Evolutionary conservation across 2,113 vertebrate species (phyloP).

Genomic region (Brienomyrus brachyistius): DNA sequence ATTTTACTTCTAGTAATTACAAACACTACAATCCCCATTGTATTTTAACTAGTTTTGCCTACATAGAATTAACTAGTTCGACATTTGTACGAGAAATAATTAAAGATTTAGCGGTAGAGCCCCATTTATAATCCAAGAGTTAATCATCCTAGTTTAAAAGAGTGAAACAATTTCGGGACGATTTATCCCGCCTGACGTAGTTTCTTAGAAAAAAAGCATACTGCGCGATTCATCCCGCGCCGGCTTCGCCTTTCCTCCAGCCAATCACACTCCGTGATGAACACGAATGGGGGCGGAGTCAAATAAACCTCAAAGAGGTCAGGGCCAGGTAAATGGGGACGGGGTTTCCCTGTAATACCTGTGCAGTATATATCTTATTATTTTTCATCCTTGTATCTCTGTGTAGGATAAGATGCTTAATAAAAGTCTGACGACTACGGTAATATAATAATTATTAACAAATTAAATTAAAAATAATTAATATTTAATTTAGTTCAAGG

Average conservation of each 20-base stretch:
- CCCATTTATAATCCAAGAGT: not conserved
- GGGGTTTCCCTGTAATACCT: not conserved
- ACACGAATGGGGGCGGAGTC: conserved; percentile 7
- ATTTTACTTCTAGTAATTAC: not conserved
- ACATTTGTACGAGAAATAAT: not conserved
- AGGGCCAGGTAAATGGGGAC: not conserved
- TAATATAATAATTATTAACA: not conserved
- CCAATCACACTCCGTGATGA: conserved; percentile 19
- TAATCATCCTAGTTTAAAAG: not conserved
- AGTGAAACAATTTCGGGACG: conserved; percentile 19
- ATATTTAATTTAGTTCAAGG: not conserved
- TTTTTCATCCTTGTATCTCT: not conserved
- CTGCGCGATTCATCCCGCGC: conserved; percentile 21
- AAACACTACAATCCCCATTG: not conserved
- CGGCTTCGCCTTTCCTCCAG: conserved; percentile 8
- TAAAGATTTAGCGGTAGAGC: not conserved
- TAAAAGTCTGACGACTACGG: not conserved
- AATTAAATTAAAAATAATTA: too few relatives aligned
- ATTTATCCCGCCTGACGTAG: conserved; percentile 37
- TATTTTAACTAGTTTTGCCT: not conserved
- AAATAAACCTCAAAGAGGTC: not conserved
- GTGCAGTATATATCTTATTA: not conserved
- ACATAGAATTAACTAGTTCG: not conserved
- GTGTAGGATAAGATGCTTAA: not conserved
- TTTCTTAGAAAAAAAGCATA: conserved; percentile 5